Percentiles rank a stretch among this genome's conserved stretches.
Evolutionary conservation across 2,888 invertebrate genomes (phyloP).

Genomic region (Drosophila trichaetosa): DNA sequence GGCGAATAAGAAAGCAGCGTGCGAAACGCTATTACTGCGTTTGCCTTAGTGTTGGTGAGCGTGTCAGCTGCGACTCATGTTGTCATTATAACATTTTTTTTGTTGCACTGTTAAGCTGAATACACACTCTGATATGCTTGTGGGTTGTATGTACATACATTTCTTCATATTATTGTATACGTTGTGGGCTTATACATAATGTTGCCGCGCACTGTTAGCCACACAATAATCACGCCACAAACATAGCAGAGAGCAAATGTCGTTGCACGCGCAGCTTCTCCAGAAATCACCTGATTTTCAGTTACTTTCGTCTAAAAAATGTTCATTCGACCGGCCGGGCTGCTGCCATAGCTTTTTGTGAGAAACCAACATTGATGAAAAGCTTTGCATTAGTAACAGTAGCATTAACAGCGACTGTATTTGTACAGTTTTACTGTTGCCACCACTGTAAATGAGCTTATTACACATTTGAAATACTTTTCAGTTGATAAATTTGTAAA

Average conservation of each 20-base stretch:
- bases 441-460: conserved; percentile 15
- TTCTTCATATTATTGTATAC: conserved; percentile 7
- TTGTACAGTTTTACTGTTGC: conserved; percentile 7
- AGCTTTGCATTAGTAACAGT: conserved; percentile 38
- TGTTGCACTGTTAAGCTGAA: conserved; percentile 52
- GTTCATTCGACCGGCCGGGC: conserved; percentile 14
- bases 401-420: conserved; percentile 27
- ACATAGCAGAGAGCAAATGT: conserved; percentile 45
- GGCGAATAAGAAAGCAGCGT: conserved; percentile 73
- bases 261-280: conserved; percentile 53
- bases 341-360: conserved; percentile 26
- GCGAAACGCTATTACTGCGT: conserved; percentile 18
- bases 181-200: conserved; percentile 21
- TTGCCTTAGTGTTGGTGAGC: conserved; percentile 28
- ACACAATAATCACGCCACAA: conserved; percentile 54
- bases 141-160: conserved; percentile 7
- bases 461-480: background rate
- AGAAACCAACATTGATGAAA: conserved; percentile 23
- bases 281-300: conserved; percentile 83
- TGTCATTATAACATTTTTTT: conserved; percentile 44
- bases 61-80: conserved; percentile 37
- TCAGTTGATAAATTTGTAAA: background rate
- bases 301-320: conserved; percentile 62
- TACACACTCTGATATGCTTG: conserved; percentile 3
- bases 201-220: conserved; percentile 29